A percentile compares a stretch with the other conserved stretches of the same genome.
Evolutionary conservation across 2,113 vertebrate genomes (phyloP).

Genomic region (Misgurnus mizolepis): DNA sequence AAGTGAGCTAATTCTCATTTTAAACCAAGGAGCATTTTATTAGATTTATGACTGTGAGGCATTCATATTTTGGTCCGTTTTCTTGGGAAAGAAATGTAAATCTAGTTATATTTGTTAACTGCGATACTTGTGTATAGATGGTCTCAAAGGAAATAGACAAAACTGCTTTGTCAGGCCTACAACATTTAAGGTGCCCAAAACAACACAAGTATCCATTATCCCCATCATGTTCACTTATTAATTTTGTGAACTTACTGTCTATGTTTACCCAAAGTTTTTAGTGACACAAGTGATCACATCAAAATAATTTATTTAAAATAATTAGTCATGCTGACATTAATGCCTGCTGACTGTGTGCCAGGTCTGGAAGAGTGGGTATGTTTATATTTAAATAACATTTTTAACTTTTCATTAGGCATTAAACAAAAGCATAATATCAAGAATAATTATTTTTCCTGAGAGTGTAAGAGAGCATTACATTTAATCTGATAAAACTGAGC

Average conservation of each 20-base stretch:
- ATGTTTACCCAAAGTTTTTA: not conserved
- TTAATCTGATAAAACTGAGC: not conserved
- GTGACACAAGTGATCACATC: slow-evolving; percentile 1
- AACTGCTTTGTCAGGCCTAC: too few relatives aligned
- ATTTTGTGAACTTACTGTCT: not conserved
- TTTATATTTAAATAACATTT: not conserved
- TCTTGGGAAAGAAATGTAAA: too few relatives aligned
- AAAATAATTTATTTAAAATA: not conserved
- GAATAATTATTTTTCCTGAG: too few relatives aligned
- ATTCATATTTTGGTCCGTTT: too few relatives aligned
- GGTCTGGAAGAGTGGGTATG: not conserved
- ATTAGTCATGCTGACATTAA: slow-evolving; percentile 2
- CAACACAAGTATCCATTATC: not conserved
- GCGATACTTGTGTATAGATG: too few relatives aligned
- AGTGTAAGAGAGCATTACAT: not conserved
- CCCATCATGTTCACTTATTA: not conserved
- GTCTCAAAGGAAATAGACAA: too few relatives aligned
- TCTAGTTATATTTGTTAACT: too few relatives aligned
- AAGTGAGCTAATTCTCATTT: too few relatives aligned
- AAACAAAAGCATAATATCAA: not conserved
- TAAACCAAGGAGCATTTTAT: too few relatives aligned
- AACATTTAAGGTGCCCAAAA: not conserved
- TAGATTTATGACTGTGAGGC: too few relatives aligned
- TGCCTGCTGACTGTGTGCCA: not conserved
- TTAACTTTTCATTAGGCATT: not conserved